Base-by-base conservation (phyloP, 1,140 invertebrate genomes). In the Listronotus oregonensis region DNA sequence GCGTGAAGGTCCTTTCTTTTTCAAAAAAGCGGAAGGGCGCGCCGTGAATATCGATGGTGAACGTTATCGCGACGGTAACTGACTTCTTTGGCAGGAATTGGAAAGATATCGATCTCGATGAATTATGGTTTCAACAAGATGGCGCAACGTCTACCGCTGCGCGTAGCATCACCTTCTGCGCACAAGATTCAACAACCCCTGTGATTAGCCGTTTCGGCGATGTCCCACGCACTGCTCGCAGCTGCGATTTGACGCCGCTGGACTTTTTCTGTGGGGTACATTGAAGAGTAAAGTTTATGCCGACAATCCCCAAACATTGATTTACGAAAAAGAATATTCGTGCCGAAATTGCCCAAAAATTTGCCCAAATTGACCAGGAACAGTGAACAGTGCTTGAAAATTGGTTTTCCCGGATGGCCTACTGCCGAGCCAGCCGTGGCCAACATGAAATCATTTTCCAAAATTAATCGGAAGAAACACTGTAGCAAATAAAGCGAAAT, bases 181-280 rank as follows among this genome's bases (percentile, higher is more conserved):
- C 15, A 49, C 40, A 15, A 14, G 31, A 15, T 69, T 69, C 46
- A 39, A 46, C 15, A 54, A 63, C 31, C 54, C n/a, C 39, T 14
- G 43, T 66, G 11, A 68, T 69, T 39, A 59, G 44, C 21, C 32
- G 54, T 12, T 34, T 56, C 49, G 46, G 17, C 11, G 54, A 65
- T 44, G 62, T 80, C 46, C 59, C 69, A 63, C 82, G 76, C 77
- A 40, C 72, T 78, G 59, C 66, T 78, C 46, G 79, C 73, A 42
- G 74, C 75, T 43, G 79, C 81, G 21, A 74, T 73, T 81, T 43
- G 78, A 69, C 8, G 76, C 73, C 32, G 62, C 76, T 31, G 78
- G 80, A 65, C 81, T 74, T 75, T 79, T 78, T 66, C 61, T 79
- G 14, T 81, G 75, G 77, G 78, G 79, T 52, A 76, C 78, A 63